phyloP scores from a whole-genome alignment of 2,888 invertebrate genomes.

The Coelinius sp. region DNA sequence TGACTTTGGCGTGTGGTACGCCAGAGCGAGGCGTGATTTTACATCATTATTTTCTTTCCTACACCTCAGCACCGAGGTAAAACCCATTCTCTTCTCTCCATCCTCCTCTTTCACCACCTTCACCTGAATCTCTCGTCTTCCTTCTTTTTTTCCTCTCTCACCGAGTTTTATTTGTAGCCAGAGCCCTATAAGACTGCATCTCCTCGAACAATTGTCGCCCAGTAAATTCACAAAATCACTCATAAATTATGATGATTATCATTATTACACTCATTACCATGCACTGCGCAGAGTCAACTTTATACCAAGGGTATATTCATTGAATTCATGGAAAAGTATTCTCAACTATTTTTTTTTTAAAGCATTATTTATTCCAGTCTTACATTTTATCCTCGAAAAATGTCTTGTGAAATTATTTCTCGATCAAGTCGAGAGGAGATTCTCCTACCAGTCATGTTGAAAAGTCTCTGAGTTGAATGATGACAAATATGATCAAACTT shows the following conservation, averaged over 20 bases:
- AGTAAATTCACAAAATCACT: slow-evolving; percentile 15
- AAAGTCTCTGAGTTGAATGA: background rate
- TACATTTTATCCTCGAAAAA: background rate
- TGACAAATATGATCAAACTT: background rate
- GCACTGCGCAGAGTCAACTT: slow-evolving; percentile 16
- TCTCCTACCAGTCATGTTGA: background rate
- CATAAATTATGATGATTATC: slow-evolving; percentile 38
- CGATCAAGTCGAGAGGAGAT: slow-evolving; percentile 15
- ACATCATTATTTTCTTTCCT: slow-evolving; percentile 24
- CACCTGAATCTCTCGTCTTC: background rate
- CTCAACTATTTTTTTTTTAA: background rate
- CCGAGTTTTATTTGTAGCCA: background rate
- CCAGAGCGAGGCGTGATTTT: slow-evolving; percentile 24
- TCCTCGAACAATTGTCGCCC: slow-evolving; percentile 2
- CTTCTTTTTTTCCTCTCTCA: background rate
- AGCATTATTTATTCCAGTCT: background rate
- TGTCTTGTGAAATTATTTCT: slow-evolving; percentile 12
- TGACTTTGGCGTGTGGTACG: background rate
- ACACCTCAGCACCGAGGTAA: background rate
- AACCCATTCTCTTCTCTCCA: background rate
- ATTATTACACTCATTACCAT: slow-evolving; percentile 39
- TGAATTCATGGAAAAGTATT: background rate
- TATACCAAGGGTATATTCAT: background rate
- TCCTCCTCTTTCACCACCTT: background rate
- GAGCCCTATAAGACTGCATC: background rate